Percentiles rank a stretch among this genome's conserved stretches.
Evolutionary conservation across 2,113 vertebrate genomes (phyloP).

Genomic region (Elanus axillaris): DNA sequence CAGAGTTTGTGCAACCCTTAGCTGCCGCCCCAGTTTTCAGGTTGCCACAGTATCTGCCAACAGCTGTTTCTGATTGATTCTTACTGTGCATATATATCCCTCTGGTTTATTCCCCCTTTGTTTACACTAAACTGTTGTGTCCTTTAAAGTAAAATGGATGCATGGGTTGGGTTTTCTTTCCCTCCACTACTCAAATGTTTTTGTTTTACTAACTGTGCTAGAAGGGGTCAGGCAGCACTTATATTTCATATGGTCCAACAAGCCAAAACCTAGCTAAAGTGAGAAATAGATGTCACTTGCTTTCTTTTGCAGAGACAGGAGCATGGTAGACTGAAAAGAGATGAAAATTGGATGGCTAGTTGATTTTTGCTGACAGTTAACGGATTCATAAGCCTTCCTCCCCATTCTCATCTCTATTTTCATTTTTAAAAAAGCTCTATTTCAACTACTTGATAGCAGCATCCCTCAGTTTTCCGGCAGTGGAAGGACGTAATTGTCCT

Average conservation of each 20-base stretch:
- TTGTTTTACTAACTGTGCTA: constrained; percentile 67
- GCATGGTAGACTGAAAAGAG: not conserved
- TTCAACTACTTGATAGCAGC: not conserved
- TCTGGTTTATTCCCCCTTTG: constrained; percentile 62
- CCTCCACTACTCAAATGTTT: constrained; percentile 55
- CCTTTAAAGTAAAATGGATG: constrained; percentile 66
- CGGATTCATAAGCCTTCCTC: not conserved
- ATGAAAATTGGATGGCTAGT: not conserved
- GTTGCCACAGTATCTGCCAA: constrained; percentile 26
- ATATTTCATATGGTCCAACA: constrained; percentile 49
- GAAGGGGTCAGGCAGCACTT: constrained; percentile 58
- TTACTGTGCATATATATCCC: constrained; percentile 57
- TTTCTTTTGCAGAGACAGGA: not conserved
- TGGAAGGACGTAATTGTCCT: not conserved
- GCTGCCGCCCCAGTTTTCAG: constrained; percentile 13
- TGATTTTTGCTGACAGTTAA: not conserved
- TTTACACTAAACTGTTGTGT: constrained; percentile 56
- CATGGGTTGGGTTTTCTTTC: constrained; percentile 53
- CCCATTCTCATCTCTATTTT: not conserved
- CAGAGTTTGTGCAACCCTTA: not conserved
- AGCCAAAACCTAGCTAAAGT: constrained; percentile 32
- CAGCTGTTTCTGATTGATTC: constrained; percentile 65
- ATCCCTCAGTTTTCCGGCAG: not conserved
- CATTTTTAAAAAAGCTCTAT: not conserved
- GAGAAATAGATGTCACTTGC: constrained; percentile 8